Percentiles rank a stretch among this genome's conserved stretches.
Conservation (phyloP, 2,113 vertebrate genomes). For the Paradoxurus hermaphroditus region DNA sequence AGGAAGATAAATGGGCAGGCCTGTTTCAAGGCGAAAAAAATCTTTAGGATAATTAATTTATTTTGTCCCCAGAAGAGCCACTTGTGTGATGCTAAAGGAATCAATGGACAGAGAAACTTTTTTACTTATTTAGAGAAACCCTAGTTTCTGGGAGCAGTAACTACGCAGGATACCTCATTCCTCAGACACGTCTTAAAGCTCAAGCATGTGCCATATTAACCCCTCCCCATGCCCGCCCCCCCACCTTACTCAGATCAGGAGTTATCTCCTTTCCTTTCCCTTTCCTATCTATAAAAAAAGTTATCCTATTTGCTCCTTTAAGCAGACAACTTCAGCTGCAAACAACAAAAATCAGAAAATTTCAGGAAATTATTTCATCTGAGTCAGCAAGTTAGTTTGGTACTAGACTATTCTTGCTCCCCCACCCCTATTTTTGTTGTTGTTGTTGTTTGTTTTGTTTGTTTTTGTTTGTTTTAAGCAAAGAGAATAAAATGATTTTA, state of each 20-base stretch:
- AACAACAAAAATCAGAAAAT: conserved; percentile 21
- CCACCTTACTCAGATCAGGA: background rate
- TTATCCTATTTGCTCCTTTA: conserved; percentile 50
- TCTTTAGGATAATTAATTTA: conserved; percentile 77
- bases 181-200: conserved; percentile 28
- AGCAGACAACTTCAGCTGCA: background rate
- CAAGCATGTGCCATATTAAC: conserved; percentile 23
- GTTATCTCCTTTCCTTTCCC: background rate
- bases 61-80: conserved; percentile 65
- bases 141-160: background rate
- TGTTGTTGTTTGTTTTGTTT: too few relatives aligned
- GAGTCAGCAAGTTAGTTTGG: background rate
- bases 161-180: background rate
- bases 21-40: conserved; percentile 71
- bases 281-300: background rate
- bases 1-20: conserved; percentile 60
- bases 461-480: background rate
- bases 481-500: background rate
- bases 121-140: conserved; percentile 43
- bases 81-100: conserved; percentile 37
- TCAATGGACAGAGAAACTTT: conserved; percentile 39
- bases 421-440: fast-evolving
- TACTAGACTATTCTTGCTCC: background rate
- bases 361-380: conserved; percentile 33
- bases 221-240: background rate